phyloP scores from a whole-genome alignment of 2,797 vertebrate species.

The Gymnothorax reevesii region DNA sequence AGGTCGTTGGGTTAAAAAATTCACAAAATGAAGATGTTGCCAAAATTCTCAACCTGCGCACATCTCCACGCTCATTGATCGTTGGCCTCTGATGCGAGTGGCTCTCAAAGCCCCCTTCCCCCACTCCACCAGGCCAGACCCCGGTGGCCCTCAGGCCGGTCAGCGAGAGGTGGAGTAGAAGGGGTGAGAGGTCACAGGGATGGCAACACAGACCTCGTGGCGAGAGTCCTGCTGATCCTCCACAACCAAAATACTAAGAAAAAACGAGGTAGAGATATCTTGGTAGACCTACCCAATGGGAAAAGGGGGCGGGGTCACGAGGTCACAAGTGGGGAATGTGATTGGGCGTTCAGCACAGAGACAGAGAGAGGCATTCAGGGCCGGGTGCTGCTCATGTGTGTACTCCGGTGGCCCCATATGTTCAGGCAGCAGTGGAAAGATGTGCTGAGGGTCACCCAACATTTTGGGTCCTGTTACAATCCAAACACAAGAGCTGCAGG shows the following conservation, averaged over 20 bases:
- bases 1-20: not conserved
- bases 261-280: constrained; percentile 56
- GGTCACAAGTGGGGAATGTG: constrained; percentile 65
- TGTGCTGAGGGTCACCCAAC: constrained; percentile 60
- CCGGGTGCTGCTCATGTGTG: not conserved
- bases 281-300: constrained; percentile 54
- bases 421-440: constrained; percentile 65
- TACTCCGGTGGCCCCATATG: constrained; percentile 51
- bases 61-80: constrained; percentile 58
- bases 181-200: constrained; percentile 72
- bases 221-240: constrained; percentile 64
- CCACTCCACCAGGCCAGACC: not conserved
- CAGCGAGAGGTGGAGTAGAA: constrained; percentile 38
- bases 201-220: constrained; percentile 78
- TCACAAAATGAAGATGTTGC: not conserved
- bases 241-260: constrained; percentile 73
- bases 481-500: constrained; percentile 51
- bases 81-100: constrained; percentile 57
- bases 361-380: not conserved
- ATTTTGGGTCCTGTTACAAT: constrained; percentile 63
- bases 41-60: constrained; percentile 57
- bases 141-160: constrained; percentile 54
- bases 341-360: constrained; percentile 44
- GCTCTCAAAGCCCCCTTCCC: constrained; percentile 41
- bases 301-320: constrained; percentile 69